Conservation (phyloP, 2,888 invertebrate species). For the Celastrina argiolus region DNA sequence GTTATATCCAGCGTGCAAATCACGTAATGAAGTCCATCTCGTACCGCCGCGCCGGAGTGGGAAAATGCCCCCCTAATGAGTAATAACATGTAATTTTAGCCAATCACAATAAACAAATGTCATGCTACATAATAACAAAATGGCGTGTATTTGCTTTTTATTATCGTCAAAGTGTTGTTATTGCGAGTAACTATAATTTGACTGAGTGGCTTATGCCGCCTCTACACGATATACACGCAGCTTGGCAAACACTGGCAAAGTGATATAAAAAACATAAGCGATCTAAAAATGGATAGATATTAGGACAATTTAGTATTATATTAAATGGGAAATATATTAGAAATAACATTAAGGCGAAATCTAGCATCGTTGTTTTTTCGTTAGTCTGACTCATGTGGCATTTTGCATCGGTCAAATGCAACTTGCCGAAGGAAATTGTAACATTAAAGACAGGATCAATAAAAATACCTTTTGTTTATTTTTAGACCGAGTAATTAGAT, state of each 20-base stretch:
- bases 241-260: no score
- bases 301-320: no score
- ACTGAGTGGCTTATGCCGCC: not conserved
- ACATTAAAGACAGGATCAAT: conserved; percentile 6
- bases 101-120: conserved; percentile 1
- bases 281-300: no score
- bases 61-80: not conserved
- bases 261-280: no score
- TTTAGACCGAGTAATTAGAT: not conserved
- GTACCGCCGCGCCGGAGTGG: not conserved
- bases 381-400: conserved; percentile 4
- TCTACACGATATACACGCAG: not conserved
- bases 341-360: no score
- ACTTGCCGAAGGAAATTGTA: not conserved
- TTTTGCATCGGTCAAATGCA: not conserved
- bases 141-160: conserved; percentile 4
- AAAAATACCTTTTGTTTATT: conserved; percentile 11
- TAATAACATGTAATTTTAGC: conserved; percentile 3
- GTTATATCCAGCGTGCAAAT: not conserved
- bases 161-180: not conserved
- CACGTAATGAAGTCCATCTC: not conserved
- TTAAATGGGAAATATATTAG: no score
- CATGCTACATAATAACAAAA: conserved; percentile 6
- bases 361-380: not conserved
- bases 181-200: not conserved